phyloP scores from a whole-genome alignment of 2,797 vertebrate genomes.

The Brachymystax lenok region DNA sequence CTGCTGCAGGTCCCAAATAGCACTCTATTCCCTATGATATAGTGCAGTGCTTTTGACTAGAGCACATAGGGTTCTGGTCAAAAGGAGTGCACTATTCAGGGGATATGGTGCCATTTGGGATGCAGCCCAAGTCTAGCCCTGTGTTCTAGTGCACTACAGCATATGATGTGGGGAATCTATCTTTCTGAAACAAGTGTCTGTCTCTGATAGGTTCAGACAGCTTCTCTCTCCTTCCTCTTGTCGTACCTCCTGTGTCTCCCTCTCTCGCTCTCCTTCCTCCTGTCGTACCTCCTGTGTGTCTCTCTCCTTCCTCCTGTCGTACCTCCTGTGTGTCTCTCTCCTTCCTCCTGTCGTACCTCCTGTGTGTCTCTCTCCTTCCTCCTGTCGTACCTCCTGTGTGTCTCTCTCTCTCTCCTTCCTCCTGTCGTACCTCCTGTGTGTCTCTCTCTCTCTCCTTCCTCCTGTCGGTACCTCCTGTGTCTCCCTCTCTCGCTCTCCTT shows the following conservation, averaged over 20 bases:
- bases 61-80: not conserved
- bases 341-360: no score
- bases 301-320: not conserved
- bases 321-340: not conserved
- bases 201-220: not conserved
- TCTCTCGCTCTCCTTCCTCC: not conserved
- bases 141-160: no score
- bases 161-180: no score
- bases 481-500: not conserved
- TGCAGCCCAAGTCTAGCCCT: no score
- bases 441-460: no score
- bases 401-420: not conserved
- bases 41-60: not conserved
- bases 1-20: not conserved
- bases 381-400: no score
- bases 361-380: not conserved
- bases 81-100: no score
- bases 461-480: not conserved
- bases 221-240: not conserved
- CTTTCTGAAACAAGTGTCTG: no score
- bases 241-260: not conserved
- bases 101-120: no score
- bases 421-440: no score
- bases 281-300: no score
- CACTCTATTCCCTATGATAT: not conserved